phyloP scores from a whole-genome alignment of 2,888 invertebrate species.

The Syrphus vitripennis region DNA sequence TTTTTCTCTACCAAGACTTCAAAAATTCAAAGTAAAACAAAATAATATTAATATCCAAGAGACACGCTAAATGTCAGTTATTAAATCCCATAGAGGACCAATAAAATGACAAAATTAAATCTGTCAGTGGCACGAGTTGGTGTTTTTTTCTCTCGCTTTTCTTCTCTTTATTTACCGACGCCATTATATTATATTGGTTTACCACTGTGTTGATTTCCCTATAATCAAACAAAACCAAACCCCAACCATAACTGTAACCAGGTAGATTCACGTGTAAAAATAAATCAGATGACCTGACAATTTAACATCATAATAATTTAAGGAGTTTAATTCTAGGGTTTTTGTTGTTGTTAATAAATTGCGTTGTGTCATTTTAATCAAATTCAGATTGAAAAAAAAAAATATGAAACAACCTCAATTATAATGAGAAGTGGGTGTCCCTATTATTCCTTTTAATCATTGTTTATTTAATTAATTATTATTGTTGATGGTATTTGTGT shows the following conservation, averaged over 20 bases:
- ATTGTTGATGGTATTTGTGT: neutral
- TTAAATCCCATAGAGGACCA: neutral
- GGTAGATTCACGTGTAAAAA: neutral
- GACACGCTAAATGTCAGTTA: neutral
- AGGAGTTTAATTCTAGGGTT: neutral
- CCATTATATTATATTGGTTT: neutral
- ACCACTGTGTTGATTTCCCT: neutral
- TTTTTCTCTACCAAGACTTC: neutral
- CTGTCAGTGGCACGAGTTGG: neutral
- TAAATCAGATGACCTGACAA: constrained; percentile 1
- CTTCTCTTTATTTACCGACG: neutral
- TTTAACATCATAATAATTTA: neutral
- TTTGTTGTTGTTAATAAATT: neutral
- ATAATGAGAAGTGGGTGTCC: neutral
- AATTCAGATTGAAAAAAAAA: neutral
- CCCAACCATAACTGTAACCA: neutral
- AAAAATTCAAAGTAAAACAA: neutral
- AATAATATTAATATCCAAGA: neutral
- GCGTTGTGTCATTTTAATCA: constrained; percentile 1
- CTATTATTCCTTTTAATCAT: neutral
- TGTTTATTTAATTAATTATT: neutral
- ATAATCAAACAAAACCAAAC: neutral
- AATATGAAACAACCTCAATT: neutral
- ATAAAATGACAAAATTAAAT: neutral
- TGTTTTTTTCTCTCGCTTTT: neutral